Evolutionary conservation across 30 jellyfish, hydroid and myxozoan species (phyloP).

Genomic region (Sanderia malayensis): DNA sequence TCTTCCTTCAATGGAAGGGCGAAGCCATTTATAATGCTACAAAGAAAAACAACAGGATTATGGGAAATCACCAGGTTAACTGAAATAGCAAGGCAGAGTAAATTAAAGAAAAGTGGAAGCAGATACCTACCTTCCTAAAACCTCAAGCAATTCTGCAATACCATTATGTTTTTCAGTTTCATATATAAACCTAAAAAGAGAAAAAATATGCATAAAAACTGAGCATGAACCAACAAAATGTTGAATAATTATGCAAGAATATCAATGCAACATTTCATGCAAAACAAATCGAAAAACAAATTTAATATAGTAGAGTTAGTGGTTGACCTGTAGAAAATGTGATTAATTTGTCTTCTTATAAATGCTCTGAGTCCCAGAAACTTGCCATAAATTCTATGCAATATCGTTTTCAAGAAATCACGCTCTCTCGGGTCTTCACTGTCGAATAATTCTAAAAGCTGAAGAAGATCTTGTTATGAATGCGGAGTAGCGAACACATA

Average conservation of each 20-base stretch:
- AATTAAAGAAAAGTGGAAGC: neutral
- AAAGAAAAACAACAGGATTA: neutral
- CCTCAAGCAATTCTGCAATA: slow-evolving; percentile 92
- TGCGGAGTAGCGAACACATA: no score
- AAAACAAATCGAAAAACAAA: no score
- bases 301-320: neutral
- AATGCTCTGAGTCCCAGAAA: slow-evolving; percentile 93
- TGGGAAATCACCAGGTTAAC: neutral
- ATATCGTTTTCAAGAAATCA: slow-evolving; percentile 92
- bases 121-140: slow-evolving; percentile 82
- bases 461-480: no score
- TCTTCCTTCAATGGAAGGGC: slow-evolving; percentile 97
- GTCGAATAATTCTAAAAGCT: slow-evolving; percentile 94
- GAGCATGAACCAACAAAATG: no score
- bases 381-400: slow-evolving; percentile 97
- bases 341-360: slow-evolving; percentile 88
- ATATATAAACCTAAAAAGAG: slow-evolving; percentile 64
- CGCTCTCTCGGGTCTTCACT: slow-evolving; percentile 99
- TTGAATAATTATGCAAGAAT: no score
- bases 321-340: slow-evolving; percentile 84
- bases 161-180: slow-evolving; percentile 95
- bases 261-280: no score
- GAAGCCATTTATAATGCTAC: slow-evolving; percentile 94
- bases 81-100: neutral
- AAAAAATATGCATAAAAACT: no score